phyloP scores from a whole-genome alignment of 2,888 invertebrate species.

The Tetramorium bicarinatum region DNA sequence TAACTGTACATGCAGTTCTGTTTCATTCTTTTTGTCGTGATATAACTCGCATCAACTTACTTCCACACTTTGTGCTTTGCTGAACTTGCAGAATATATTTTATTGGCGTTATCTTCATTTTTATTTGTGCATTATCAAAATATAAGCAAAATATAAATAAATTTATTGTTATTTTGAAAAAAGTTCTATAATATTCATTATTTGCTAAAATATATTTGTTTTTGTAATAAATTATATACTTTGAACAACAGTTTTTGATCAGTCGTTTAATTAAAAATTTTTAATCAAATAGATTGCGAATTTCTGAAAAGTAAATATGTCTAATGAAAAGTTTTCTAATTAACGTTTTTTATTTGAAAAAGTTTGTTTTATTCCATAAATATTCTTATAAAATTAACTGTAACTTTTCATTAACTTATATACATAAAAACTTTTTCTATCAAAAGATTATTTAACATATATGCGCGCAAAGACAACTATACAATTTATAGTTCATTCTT shows the following conservation, averaged over 20 bases:
- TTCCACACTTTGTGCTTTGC: background rate
- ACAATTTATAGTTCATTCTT: background rate
- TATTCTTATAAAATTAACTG: background rate
- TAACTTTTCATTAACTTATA: background rate
- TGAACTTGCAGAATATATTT: slow-evolving; percentile 16
- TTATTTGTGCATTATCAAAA: background rate
- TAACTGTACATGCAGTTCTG: slow-evolving; percentile 30
- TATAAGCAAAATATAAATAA: background rate
- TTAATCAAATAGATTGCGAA: background rate
- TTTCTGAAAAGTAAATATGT: background rate
- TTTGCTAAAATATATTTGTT: background rate
- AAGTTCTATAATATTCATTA: background rate
- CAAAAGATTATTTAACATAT: background rate
- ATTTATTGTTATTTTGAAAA: background rate
- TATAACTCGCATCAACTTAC: slow-evolving; percentile 21
- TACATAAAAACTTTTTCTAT: background rate
- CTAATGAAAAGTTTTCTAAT: background rate
- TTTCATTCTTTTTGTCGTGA: slow-evolving; percentile 12
- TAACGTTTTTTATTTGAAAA: background rate
- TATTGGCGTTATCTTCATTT: slow-evolving; percentile 17
- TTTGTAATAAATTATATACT: background rate
- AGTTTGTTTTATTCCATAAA: background rate
- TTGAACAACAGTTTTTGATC: background rate
- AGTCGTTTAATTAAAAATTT: slow-evolving; percentile 7
- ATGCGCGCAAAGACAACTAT: too few species aligned